Conservation (phyloP, 2,888 invertebrate species). For the Autographa gamma region DNA sequence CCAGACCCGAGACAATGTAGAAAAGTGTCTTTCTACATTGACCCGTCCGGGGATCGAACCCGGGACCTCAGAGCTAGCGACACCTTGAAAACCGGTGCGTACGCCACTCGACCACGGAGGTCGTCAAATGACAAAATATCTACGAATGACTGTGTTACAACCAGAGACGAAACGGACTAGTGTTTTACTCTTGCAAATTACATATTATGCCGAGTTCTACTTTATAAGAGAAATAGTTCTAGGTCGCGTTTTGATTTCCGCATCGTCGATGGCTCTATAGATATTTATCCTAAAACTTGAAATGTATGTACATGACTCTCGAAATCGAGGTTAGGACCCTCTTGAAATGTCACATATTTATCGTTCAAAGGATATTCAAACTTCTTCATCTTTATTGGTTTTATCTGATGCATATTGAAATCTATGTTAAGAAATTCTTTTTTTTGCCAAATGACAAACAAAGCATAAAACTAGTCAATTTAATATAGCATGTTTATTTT, state of each 20-base stretch:
- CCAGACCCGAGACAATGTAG: no score
- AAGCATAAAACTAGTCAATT: neutral
- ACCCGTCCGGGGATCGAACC: no score
- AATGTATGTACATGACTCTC: neutral
- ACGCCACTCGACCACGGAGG: no score
- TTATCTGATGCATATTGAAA: neutral
- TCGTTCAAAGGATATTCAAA: neutral
- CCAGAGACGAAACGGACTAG: no score
- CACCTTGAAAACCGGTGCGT: no score
- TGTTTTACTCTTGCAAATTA: no score
- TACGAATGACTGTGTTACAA: no score
- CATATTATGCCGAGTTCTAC: no score
- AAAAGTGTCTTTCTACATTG: no score
- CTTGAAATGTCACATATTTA: neutral
- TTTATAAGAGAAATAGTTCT: neutral
- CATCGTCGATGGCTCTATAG: neutral
- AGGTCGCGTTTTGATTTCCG: neutral
- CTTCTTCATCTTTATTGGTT: neutral
- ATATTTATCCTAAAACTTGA: neutral
- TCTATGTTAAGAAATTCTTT: neutral
- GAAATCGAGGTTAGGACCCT: neutral
- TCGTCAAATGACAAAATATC: no score
- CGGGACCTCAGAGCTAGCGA: no score
- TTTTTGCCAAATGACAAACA: neutral
- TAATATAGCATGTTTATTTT: slow-evolving; percentile 14